Percentiles rank a stretch among this genome's conserved stretches.
Evolutionary conservation across 1,140 invertebrate genomes (phyloP).

Genomic region (Oreohelix idahoensis): DNA sequence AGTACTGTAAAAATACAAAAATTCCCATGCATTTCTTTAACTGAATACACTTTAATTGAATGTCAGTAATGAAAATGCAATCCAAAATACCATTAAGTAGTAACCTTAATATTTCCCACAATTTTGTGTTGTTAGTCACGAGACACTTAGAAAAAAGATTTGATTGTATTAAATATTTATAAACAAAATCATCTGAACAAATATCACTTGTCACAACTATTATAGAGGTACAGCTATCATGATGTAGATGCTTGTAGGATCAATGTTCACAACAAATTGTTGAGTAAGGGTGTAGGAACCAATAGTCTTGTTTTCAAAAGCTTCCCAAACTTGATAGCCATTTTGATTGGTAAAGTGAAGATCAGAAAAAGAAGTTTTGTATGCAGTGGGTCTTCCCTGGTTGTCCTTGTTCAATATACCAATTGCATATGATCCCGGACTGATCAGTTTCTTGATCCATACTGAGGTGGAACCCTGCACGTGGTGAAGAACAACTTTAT

Average conservation of each 20-base stretch:
- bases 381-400: constrained; percentile 47
- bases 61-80: no score
- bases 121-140: no score
- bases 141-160: no score
- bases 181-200: no score
- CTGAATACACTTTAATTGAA: no score
- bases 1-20: no score
- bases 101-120: no score
- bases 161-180: no score
- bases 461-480: constrained; percentile 46
- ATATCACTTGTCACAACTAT: no score
- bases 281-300: constrained; percentile 87
- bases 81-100: no score
- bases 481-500: constrained; percentile 14
- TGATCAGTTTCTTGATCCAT: constrained; percentile 60
- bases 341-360: constrained; percentile 83
- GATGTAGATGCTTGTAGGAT: constrained; percentile 83
- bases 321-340: constrained; percentile 87
- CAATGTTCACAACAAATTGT: constrained; percentile 92
- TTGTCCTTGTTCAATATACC: constrained; percentile 56
- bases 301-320: constrained; percentile 60
- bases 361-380: constrained; percentile 79
- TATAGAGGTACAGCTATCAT: constrained; percentile 22
- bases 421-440: constrained; percentile 51
- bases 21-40: no score